Evolutionary conservation across 2,888 invertebrate genomes (phyloP).

Genomic region (Harpagoxenus sublaevis): DNA sequence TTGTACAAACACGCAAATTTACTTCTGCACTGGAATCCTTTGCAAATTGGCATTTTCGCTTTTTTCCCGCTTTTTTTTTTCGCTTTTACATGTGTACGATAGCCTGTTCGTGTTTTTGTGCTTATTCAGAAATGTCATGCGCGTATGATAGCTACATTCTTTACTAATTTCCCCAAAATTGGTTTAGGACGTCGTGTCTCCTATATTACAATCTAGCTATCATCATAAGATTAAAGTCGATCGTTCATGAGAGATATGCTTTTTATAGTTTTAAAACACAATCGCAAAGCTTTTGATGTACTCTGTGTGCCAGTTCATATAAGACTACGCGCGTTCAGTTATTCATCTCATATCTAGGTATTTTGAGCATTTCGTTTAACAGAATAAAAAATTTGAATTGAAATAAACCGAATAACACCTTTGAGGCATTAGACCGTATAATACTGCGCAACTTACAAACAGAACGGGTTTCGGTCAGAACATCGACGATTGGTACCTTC

Average conservation of each 20-base stretch:
- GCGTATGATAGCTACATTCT: background rate
- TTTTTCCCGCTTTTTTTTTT: background rate
- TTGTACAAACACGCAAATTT: slow-evolving; percentile 44
- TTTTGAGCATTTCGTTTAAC: background rate
- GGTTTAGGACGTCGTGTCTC: background rate
- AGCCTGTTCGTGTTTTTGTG: slow-evolving; percentile 6
- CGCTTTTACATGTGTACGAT: background rate
- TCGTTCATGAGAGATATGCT: background rate
- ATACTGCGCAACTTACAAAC: background rate
- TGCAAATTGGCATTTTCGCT: slow-evolving; percentile 10
- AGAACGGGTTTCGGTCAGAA: slow-evolving; percentile 22
- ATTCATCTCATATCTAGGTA: background rate
- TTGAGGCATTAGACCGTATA: background rate
- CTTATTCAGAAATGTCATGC: background rate
- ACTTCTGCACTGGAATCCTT: slow-evolving; percentile 14
- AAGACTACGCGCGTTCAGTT: background rate
- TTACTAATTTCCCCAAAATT: background rate
- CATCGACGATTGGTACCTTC: slow-evolving; percentile 40
- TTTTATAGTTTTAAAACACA: background rate
- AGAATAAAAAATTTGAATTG: background rate
- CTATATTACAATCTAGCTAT: background rate
- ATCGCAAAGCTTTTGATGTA: background rate
- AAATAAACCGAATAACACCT: slow-evolving; percentile 5
- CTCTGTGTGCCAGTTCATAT: background rate
- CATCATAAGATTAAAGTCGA: background rate